These are phyloP conservation scores for Camponotus pennsylvanicus DNA, from an alignment of 1,140 invertebrate genomes.

Conservation along the genomic window DNA sequence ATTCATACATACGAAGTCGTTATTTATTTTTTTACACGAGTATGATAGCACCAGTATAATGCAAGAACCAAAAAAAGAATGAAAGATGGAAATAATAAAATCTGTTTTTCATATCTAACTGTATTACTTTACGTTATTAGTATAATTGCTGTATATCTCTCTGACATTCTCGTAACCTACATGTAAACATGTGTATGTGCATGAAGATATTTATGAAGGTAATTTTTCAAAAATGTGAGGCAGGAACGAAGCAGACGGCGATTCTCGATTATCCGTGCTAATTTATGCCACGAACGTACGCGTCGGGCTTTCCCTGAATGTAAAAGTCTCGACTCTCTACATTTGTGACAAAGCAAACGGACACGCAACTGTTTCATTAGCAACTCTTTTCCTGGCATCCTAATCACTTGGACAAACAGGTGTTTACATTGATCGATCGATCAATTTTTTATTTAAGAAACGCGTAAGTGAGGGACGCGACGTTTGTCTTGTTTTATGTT, in stretches of 20 bases:
- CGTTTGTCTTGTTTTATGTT: constrained; percentile 36
- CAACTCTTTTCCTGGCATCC: not conserved
- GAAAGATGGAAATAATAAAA: not conserved
- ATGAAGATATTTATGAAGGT: not conserved
- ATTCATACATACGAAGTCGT: not conserved
- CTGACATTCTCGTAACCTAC: too few species aligned
- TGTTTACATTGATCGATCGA: constrained; percentile 60
- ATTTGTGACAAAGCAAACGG: not conserved
- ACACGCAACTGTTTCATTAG: constrained; percentile 26
- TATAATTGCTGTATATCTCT: not conserved
- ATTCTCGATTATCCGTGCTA: not conserved
- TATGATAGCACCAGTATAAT: too few species aligned
- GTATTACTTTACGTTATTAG: not conserved
- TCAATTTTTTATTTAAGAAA: constrained; percentile 40
- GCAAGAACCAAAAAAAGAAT: not conserved
- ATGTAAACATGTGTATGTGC: not conserved
- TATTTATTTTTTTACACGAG: not conserved
- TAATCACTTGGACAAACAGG: constrained; percentile 44
- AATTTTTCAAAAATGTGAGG: not conserved
- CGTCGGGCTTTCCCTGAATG: not conserved
- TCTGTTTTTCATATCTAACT: not conserved
- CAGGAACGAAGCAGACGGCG: not conserved
- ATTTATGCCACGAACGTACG: not conserved
- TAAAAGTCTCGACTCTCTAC: constrained; percentile 31
- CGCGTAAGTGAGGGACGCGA: not conserved